These are phyloP conservation scores for Caenorhabditis becei DNA, from an alignment of 2,888 invertebrate genomes.

Conservation along the genomic window DNA sequence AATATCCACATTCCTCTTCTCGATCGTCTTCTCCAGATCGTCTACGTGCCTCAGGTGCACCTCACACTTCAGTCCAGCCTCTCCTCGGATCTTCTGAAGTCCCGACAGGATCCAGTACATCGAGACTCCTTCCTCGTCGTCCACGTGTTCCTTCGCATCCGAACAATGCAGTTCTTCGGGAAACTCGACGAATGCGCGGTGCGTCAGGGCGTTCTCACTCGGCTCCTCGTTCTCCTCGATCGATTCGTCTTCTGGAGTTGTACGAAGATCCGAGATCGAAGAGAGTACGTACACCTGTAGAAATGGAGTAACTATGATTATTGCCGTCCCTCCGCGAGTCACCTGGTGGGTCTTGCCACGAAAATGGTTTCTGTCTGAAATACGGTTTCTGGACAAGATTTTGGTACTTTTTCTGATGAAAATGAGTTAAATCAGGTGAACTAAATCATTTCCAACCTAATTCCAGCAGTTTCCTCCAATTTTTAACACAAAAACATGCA, in stretches of 20 bases:
- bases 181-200: constrained; percentile 77
- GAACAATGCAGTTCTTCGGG: constrained; percentile 70
- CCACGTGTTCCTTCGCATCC: constrained; percentile 69
- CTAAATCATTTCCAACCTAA: no score
- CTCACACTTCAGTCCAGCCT: constrained; percentile 68
- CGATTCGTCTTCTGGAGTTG: constrained; percentile 42
- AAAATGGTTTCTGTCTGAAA: no score
- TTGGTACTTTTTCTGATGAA: no score
- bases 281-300: constrained; percentile 77
- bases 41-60: constrained; percentile 62
- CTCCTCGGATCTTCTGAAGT: constrained; percentile 72
- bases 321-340: no score
- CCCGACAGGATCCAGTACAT: constrained; percentile 76
- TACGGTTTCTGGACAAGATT: no score
- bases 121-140: constrained; percentile 79
- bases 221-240: constrained; percentile 51
- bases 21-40: constrained; percentile 51
- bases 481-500: no score
- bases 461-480: no score
- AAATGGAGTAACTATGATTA: no score
- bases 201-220: constrained; percentile 70
- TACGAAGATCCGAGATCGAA: constrained; percentile 69
- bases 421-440: no score
- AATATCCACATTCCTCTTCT: constrained; percentile 60
- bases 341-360: no score